Evolutionary conservation across 2,797 vertebrate species (phyloP).

Genomic region (Falco peregrinus): DNA sequence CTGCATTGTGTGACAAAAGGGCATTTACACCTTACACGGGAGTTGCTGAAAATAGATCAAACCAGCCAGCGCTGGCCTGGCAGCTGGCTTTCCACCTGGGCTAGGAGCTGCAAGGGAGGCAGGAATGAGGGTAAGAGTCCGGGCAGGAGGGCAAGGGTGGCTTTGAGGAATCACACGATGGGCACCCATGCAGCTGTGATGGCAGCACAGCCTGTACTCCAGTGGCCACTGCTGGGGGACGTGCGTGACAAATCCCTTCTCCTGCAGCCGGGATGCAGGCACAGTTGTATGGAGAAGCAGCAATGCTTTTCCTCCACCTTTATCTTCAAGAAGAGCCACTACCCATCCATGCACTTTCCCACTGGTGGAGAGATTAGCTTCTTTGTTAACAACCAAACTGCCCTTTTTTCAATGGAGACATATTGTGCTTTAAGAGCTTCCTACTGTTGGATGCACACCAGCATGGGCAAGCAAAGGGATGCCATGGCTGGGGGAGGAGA

Average conservation of each 20-base stretch:
- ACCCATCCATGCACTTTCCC: fast-evolving
- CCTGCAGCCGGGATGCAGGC: background rate
- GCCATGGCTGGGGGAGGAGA: background rate
- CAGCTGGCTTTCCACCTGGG: background rate
- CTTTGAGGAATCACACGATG: fast-evolving
- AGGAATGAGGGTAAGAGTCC: background rate
- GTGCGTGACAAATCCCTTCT: background rate
- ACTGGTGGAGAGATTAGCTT: fast-evolving
- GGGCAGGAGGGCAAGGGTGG: background rate
- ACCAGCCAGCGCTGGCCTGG: fast-evolving
- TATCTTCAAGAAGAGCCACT: background rate
- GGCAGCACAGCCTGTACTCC: background rate
- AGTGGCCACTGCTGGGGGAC: fast-evolving
- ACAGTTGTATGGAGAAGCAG: background rate
- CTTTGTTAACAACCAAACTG: background rate
- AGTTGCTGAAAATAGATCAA: background rate
- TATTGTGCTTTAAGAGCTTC: background rate
- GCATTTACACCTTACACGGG: background rate
- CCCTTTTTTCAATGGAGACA: background rate
- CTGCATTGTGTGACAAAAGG: fast-evolving
- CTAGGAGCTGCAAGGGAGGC: background rate
- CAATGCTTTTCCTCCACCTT: fast-evolving
- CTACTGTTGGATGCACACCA: background rate
- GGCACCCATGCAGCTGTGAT: background rate
- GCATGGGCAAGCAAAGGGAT: fast-evolving